Conservation (phyloP, 2,797 vertebrate genomes). For the Microctenopoma stevenorrisi region DNA sequence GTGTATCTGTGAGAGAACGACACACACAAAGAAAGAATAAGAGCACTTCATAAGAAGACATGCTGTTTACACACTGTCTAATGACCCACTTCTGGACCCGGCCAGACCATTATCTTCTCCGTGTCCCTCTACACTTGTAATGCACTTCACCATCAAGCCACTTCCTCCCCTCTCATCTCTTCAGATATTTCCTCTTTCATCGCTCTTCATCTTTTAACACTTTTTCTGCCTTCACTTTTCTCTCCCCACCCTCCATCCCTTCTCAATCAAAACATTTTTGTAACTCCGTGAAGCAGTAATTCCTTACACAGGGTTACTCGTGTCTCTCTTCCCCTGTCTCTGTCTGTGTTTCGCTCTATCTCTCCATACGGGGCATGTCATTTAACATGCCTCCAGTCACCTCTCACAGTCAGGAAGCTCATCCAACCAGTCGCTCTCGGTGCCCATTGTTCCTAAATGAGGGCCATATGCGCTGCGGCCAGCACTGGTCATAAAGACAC, state of each 20-base stretch:
- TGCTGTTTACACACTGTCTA: slow-evolving; percentile 68
- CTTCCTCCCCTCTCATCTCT: slow-evolving; percentile 16
- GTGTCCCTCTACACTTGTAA: slow-evolving; percentile 13
- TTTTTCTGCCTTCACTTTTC: slow-evolving; percentile 14
- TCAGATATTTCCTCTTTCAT: slow-evolving; percentile 12
- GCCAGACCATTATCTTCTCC: slow-evolving; percentile 32
- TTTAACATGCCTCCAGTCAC: slow-evolving; percentile 80
- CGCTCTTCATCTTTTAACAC: slow-evolving; percentile 3
- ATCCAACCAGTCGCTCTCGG: slow-evolving; percentile 75
- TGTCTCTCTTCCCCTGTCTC: slow-evolving; percentile 44
- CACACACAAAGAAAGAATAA: slow-evolving; percentile 46
- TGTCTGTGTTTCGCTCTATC: slow-evolving; percentile 54
- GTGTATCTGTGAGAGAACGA: slow-evolving; percentile 52
- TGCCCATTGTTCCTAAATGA: slow-evolving; percentile 81
- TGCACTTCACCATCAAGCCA: slow-evolving; percentile 29
- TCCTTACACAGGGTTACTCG: slow-evolving; percentile 42
- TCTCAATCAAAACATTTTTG: slow-evolving; percentile 59
- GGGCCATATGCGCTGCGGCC: slow-evolving; percentile 80
- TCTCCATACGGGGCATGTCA: slow-evolving; percentile 79
- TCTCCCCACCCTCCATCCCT: slow-evolving; percentile 13
- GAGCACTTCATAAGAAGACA: slow-evolving; percentile 62
- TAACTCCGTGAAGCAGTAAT: slow-evolving; percentile 47
- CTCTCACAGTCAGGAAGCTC: slow-evolving; percentile 79
- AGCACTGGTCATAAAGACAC: slow-evolving; percentile 72
- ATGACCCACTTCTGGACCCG: slow-evolving; percentile 66